Percentiles rank a stretch among this genome's conserved stretches.
phyloP scores from a whole-genome alignment of 2,113 vertebrate genomes.

The Bufo gargarizans region DNA sequence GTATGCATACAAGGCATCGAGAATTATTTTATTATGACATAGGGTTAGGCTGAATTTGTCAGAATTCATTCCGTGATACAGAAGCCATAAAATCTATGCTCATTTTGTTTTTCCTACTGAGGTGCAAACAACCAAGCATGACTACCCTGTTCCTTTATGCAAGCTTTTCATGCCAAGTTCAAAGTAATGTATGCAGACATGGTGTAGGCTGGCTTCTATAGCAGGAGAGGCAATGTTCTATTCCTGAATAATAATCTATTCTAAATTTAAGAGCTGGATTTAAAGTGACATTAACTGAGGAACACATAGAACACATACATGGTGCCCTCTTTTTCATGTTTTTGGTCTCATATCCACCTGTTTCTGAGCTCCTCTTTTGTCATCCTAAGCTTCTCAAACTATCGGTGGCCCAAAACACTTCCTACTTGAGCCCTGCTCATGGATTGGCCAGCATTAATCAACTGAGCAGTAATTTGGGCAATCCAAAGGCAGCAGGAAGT shows the following conservation, averaged over 20 bases:
- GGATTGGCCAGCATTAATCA: too few relatives aligned
- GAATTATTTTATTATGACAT: conserved; percentile 14
- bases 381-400: too few relatives aligned
- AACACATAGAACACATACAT: too few relatives aligned
- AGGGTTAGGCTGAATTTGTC: conserved; percentile 14
- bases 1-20: not conserved
- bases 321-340: too few relatives aligned
- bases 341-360: too few relatives aligned
- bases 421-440: too few relatives aligned
- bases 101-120: conserved; percentile 32
- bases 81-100: conserved; percentile 40
- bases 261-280: not conserved
- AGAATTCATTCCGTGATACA: conserved; percentile 35
- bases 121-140: conserved; percentile 43
- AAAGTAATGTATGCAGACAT: conserved; percentile 38
- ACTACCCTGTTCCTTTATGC: conserved; percentile 23
- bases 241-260: conserved; percentile 4
- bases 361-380: too few relatives aligned
- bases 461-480: too few relatives aligned
- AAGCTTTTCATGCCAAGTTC: conserved; percentile 10
- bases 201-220: not conserved
- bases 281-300: too few relatives aligned
- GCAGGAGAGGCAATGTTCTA: conserved; percentile 6
- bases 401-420: too few relatives aligned
- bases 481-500: too few relatives aligned